These are phyloP conservation scores for Hyalella azteca DNA, from an alignment of 2,888 invertebrate species.

Conservation along the genomic window DNA sequence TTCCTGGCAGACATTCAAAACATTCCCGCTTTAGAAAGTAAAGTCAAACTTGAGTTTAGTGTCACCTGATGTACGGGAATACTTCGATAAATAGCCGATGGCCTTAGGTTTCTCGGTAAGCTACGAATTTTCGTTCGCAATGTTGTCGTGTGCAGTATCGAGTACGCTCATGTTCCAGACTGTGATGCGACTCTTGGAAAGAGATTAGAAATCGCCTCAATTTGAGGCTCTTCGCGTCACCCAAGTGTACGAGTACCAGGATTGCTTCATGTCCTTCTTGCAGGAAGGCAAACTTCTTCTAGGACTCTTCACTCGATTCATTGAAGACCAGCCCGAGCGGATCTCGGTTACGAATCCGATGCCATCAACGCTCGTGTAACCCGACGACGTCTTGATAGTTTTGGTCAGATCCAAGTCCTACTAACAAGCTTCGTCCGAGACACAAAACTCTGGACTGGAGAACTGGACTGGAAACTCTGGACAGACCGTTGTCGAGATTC, in stretches of 20 bases:
- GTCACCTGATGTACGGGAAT: not conserved
- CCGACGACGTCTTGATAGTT: slow-evolving; percentile 16
- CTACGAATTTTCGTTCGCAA: not conserved
- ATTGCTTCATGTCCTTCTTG: not conserved
- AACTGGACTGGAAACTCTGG: no score
- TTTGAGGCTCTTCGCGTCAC: not conserved
- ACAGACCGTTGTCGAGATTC: no score
- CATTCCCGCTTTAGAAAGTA: not conserved
- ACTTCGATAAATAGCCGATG: not conserved
- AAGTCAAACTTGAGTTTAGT: not conserved
- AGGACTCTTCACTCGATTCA: not conserved
- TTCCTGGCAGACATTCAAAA: not conserved
- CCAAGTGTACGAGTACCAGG: not conserved
- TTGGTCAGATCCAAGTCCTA: not conserved
- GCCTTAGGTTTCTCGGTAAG: not conserved
- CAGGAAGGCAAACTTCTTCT: slow-evolving; percentile 13
- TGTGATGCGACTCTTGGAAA: not conserved
- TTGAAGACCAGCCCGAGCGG: not conserved
- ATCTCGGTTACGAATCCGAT: not conserved
- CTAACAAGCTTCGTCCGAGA: not conserved
- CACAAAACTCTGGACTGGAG: not conserved
- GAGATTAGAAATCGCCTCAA: not conserved
- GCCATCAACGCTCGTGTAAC: not conserved
- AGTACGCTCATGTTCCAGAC: slow-evolving; percentile 7
- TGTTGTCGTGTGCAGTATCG: not conserved